Evolutionary conservation across 2,113 vertebrate genomes (phyloP).

Genomic region (Desmodus rotundus): DNA sequence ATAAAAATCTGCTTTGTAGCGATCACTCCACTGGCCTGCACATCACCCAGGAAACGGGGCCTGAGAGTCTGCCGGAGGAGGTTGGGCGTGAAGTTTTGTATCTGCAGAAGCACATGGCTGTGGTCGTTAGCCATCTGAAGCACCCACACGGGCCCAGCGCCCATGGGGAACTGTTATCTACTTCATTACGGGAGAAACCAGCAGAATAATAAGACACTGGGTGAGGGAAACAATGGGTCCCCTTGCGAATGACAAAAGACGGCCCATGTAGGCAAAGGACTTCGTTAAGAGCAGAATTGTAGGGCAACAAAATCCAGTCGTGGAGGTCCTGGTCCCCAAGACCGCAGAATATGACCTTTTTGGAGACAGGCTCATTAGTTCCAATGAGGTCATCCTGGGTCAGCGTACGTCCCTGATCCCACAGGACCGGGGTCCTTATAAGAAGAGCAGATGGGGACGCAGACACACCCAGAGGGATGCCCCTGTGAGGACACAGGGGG

Average conservation of each 20-base stretch:
- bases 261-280: fast-evolving
- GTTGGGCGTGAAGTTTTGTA: fast-evolving
- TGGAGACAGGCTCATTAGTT: background rate
- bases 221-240: no score
- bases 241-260: fast-evolving
- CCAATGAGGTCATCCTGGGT: background rate
- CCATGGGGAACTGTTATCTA: fast-evolving
- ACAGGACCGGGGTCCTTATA: fast-evolving
- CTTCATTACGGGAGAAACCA: fast-evolving
- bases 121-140: fast-evolving
- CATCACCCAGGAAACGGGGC: background rate
- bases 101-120: no score
- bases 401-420: background rate
- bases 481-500: background rate
- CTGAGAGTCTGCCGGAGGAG: fast-evolving
- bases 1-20: background rate
- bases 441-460: background rate
- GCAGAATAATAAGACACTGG: fast-evolving
- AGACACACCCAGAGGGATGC: no score
- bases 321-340: background rate
- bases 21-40: background rate
- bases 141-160: fast-evolving
- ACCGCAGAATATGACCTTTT: no score
- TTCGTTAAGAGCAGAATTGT: fast-evolving
- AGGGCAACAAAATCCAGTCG: fast-evolving